These are phyloP conservation scores for Bambusicola thoracicus DNA, from an alignment of 2,113 vertebrate genomes.

Conservation along the genomic window DNA sequence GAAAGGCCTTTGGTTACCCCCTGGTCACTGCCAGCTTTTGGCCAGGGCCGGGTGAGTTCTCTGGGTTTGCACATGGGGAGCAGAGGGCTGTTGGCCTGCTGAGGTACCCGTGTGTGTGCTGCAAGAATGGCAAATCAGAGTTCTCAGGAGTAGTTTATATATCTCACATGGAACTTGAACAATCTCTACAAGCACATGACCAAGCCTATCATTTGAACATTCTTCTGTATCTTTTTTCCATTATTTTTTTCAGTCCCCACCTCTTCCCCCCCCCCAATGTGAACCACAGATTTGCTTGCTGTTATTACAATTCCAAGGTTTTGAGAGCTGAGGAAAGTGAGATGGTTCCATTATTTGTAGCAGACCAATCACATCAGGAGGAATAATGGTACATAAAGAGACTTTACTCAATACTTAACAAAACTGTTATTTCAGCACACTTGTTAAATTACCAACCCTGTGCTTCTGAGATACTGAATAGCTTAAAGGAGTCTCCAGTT, in stretches of 20 bases:
- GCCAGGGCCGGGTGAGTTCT: background rate
- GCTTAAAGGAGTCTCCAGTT: background rate
- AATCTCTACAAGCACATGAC: background rate
- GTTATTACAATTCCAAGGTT: background rate
- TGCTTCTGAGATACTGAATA: background rate
- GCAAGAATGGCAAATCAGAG: background rate
- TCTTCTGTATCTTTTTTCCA: background rate
- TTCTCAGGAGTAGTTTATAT: background rate
- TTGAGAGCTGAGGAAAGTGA: background rate
- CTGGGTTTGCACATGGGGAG: background rate
- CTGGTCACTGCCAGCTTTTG: background rate
- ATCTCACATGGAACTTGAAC: background rate
- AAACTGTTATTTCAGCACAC: background rate
- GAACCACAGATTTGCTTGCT: background rate
- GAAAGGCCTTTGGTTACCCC: background rate
- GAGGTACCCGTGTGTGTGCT: fast-evolving
- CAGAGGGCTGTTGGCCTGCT: background rate
- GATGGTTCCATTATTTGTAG: background rate
- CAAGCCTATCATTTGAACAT: background rate
- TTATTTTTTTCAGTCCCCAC: fast-evolving
- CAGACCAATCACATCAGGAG: background rate
- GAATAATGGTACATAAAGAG: background rate
- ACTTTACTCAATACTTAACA: background rate
- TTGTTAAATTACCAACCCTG: background rate
- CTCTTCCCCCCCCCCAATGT: background rate